Percentiles rank a stretch among this genome's conserved stretches.
phyloP scores from a whole-genome alignment of 2,113 vertebrate genomes.

The Zootoca vivipara region DNA sequence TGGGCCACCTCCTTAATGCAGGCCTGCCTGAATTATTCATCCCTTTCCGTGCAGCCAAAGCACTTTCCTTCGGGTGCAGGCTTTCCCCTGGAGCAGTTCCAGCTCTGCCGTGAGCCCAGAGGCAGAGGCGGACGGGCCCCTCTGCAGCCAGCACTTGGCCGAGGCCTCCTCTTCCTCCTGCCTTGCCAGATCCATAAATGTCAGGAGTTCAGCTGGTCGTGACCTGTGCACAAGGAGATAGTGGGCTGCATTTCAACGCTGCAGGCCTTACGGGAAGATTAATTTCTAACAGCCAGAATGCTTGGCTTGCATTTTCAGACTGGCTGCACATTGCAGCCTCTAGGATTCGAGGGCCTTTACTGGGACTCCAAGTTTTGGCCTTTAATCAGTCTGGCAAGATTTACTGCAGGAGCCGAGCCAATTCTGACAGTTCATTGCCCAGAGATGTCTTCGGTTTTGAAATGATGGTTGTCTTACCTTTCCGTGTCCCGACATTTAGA shows the following conservation, averaged over 20 bases:
- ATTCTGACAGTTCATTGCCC: neutral
- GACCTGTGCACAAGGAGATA: accelerated
- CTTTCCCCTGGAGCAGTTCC: neutral
- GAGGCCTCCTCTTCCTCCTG: accelerated
- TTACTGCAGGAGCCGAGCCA: neutral
- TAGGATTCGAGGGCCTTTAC: neutral
- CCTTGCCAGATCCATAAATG: neutral
- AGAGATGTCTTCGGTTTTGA: neutral
- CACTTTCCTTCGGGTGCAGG: neutral
- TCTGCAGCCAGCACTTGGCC: neutral
- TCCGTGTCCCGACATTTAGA: neutral
- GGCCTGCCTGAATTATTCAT: neutral
- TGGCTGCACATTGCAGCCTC: neutral
- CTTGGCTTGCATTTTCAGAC: neutral
- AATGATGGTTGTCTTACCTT: accelerated
- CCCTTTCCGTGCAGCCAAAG: neutral
- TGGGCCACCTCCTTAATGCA: neutral
- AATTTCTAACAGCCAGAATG: neutral
- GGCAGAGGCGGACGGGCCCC: neutral
- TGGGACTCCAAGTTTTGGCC: neutral
- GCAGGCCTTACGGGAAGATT: neutral
- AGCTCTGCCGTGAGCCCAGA: neutral
- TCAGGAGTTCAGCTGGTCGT: neutral
- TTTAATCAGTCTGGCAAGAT: neutral
- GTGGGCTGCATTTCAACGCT: neutral